Evolutionary conservation across 2,888 invertebrate genomes (phyloP).

Genomic region (Rhagonycha fulva): DNA sequence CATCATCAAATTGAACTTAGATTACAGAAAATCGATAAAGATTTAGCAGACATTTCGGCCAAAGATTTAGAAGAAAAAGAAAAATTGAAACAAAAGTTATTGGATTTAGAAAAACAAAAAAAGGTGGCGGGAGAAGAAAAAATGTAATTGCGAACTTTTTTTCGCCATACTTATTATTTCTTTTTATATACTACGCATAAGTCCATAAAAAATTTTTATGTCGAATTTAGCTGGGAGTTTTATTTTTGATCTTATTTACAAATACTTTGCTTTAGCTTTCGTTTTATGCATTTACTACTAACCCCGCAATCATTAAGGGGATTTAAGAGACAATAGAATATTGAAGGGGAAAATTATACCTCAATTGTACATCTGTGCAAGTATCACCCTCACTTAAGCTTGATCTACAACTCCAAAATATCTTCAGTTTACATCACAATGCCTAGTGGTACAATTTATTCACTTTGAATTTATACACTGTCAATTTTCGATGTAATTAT

Average conservation of each 20-base stretch:
- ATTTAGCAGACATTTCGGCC: constrained; percentile 11
- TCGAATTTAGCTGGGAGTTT: background rate
- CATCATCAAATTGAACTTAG: constrained; percentile 20
- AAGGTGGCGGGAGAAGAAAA: background rate
- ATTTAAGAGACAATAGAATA: constrained; percentile 51
- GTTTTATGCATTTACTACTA: constrained; percentile 25
- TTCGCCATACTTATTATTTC: background rate
- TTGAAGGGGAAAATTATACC: constrained; percentile 52
- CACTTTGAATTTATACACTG: background rate
- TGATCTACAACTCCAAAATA: constrained; percentile 19
- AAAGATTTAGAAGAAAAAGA: constrained; percentile 7
- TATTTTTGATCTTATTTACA: constrained; percentile 19
- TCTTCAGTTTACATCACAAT: constrained; percentile 9
- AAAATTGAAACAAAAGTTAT: background rate
- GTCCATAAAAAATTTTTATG: constrained; percentile 1
- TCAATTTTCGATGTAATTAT: background rate
- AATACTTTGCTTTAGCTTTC: constrained; percentile 23
- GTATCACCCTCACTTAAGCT: constrained; percentile 37
- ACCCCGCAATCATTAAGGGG: constrained; percentile 48
- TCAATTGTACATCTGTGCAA: constrained; percentile 50
- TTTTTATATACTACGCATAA: background rate
- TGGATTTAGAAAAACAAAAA: constrained; percentile 4
- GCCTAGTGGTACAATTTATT: background rate
- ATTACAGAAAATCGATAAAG: constrained; percentile 28
- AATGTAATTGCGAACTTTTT: background rate